Evolutionary conservation across 2,888 invertebrate species (phyloP).

Genomic region (Andrena hattorfiana): DNA sequence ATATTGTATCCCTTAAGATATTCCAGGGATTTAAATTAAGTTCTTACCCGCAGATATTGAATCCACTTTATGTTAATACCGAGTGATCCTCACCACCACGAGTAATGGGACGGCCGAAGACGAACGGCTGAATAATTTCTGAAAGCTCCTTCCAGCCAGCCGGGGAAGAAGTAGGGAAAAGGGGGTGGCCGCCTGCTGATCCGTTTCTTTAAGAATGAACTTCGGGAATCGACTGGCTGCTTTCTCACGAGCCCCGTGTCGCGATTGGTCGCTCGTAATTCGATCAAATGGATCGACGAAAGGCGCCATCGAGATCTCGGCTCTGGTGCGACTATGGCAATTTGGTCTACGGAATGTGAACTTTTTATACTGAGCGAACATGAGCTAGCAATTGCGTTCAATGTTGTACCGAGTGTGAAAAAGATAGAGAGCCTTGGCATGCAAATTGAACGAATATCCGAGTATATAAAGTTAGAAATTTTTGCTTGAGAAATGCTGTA

Average conservation of each 20-base stretch:
- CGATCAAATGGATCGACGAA: slow-evolving; percentile 44
- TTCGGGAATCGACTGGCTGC: slow-evolving; percentile 53
- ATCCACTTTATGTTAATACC: slow-evolving; percentile 81
- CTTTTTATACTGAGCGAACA: background rate
- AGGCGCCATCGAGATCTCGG: background rate
- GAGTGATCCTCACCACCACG: slow-evolving; percentile 59
- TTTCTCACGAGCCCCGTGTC: slow-evolving; percentile 19
- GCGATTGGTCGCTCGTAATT: slow-evolving; percentile 40
- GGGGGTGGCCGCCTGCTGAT: slow-evolving; percentile 33
- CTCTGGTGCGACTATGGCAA: background rate
- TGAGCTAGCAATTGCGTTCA: too few relatives aligned
- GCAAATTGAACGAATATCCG: too few relatives aligned
- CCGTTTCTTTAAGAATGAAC: slow-evolving; percentile 61
- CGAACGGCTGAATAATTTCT: slow-evolving; percentile 69
- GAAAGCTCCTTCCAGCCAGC: slow-evolving; percentile 51
- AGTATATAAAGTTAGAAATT: too few relatives aligned
- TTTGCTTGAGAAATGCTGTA: too few relatives aligned
- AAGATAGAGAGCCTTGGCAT: too few relatives aligned
- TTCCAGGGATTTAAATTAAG: slow-evolving; percentile 80
- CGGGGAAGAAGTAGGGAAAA: slow-evolving; percentile 13
- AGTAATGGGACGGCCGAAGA: slow-evolving; percentile 40
- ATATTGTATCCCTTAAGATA: slow-evolving; percentile 79
- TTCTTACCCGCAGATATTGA: slow-evolving; percentile 79
- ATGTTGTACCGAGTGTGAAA: too few relatives aligned
- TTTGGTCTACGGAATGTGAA: background rate